Percentiles rank a stretch among this genome's conserved stretches.
These are phyloP conservation scores for Lutjanus campechanus DNA, from an alignment of 2,797 vertebrate species.

Conservation along the genomic window DNA sequence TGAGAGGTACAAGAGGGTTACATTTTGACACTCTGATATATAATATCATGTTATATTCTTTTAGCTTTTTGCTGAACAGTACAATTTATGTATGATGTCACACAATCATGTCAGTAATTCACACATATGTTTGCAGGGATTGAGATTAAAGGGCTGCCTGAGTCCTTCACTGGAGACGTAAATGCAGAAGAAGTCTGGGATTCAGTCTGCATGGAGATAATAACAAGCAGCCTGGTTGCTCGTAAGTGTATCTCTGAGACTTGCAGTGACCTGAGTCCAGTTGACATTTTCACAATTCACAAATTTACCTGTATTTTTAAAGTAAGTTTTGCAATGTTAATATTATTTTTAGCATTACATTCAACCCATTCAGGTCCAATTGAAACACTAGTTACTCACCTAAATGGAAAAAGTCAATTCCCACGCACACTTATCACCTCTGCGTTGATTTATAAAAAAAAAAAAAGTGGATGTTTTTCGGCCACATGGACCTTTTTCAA, in stretches of 20 bases:
- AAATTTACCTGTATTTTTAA: background rate
- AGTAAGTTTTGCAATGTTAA: background rate
- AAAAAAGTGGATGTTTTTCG: too few relatives aligned
- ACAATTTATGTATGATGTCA: background rate
- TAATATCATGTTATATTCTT: too few relatives aligned
- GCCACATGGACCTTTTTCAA: too few relatives aligned
- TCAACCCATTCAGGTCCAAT: too few relatives aligned
- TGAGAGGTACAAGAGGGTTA: too few relatives aligned
- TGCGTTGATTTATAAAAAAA: too few relatives aligned
- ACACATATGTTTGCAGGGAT: conserved; percentile 9
- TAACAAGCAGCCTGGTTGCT: conserved; percentile 8
- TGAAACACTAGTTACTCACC: too few relatives aligned
- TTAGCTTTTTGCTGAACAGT: background rate
- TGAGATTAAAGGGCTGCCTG: conserved; percentile 19
- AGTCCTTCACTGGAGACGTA: conserved; percentile 1
- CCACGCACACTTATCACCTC: too few relatives aligned
- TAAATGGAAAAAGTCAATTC: too few relatives aligned
- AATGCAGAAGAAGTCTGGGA: conserved; percentile 30
- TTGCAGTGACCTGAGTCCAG: background rate
- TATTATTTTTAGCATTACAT: background rate
- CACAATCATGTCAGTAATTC: background rate
- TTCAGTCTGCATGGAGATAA: conserved; percentile 14
- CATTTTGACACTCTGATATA: too few relatives aligned
- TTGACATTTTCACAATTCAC: background rate
- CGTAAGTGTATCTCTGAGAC: conserved; percentile 13